Base-by-base conservation (phyloP, 2,888 invertebrate genomes). In the Galerucella pusilla region DNA sequence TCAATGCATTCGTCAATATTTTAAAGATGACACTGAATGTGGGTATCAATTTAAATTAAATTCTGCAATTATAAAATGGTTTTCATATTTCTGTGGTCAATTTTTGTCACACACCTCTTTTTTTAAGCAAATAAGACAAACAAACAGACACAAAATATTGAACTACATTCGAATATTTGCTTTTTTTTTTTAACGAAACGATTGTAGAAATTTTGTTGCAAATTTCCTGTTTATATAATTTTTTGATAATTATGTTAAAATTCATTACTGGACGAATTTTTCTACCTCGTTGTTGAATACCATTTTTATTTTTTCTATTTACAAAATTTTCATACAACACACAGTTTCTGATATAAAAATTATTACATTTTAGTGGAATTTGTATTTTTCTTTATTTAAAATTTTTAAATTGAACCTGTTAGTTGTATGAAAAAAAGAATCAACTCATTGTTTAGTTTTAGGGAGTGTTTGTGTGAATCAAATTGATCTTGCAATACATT, bases 401-500 rank as follows among this genome's bases (percentile, higher is more conserved):
- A 35, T 35, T 35, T 35, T 42, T 9, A 42, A 42, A 42, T 42
- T 49, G 49, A 49, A 49, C 49, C 11, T 57, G 16, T 16, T 57
- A 9, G 57, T 10, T 20, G 57, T 57, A 71, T n/a, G 14, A 63
- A 60, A 54, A 28, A 28, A 28, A 66, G 45, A 75, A 42, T 42
- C 35, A 42, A 75, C 73, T 75, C 73, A 71, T 61, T 71, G 71
- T 70, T 75, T 72, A 59, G 57, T 72, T 75, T 73, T 75, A 75
- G 72, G 69, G 77, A 71, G 65, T 74, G 73, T 59, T 28, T 70
- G 71, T 66, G 65, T 75, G 77, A 71, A 64, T 68, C 66, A 61
- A 65, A 74, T 79, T 68, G 72, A 78, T 74, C 60, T 61, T 73
- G 71, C 69, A 75, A 77, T 79, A 69, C 77, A 77, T 73, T 61